phyloP scores from a whole-genome alignment of 2,797 vertebrate genomes.

The Danionella dracula region DNA sequence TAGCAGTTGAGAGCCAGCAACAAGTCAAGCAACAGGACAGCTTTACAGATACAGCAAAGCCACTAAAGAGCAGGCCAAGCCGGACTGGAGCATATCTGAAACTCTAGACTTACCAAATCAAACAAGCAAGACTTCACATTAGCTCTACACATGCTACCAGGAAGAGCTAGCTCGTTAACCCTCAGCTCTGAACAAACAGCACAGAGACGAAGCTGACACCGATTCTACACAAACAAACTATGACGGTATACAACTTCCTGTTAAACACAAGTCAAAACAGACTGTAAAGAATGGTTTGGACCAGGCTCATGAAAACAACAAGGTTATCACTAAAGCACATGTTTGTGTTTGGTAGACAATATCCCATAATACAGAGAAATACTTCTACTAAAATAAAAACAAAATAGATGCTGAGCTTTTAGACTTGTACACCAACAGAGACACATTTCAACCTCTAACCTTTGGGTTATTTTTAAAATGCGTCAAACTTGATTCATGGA shows the following conservation, averaged over 20 bases:
- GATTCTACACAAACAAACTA: constrained; percentile 3
- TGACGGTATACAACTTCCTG: neutral
- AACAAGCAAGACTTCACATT: neutral
- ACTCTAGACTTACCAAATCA: neutral
- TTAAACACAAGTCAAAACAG: neutral
- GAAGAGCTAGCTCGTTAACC: neutral
- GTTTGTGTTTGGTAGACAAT: too few relatives aligned
- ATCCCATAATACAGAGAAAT: too few relatives aligned
- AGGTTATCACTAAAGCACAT: too few relatives aligned
- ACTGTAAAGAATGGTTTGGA: constrained; percentile 20
- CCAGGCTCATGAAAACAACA: too few relatives aligned
- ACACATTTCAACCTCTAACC: too few relatives aligned
- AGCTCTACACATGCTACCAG: neutral
- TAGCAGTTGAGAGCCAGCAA: neutral
- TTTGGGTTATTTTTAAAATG: too few relatives aligned
- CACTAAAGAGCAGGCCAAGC: neutral
- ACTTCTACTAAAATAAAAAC: too few relatives aligned
- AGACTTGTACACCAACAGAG: too few relatives aligned
- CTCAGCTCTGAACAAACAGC: neutral
- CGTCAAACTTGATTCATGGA: too few relatives aligned
- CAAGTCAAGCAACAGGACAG: neutral
- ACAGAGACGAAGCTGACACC: constrained; percentile 4
- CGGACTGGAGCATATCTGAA: neutral
- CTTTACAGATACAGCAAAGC: neutral
- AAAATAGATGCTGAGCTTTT: too few relatives aligned